Evolutionary conservation across 2,113 vertebrate genomes (phyloP).

Genomic region (Empidonax alnorum): DNA sequence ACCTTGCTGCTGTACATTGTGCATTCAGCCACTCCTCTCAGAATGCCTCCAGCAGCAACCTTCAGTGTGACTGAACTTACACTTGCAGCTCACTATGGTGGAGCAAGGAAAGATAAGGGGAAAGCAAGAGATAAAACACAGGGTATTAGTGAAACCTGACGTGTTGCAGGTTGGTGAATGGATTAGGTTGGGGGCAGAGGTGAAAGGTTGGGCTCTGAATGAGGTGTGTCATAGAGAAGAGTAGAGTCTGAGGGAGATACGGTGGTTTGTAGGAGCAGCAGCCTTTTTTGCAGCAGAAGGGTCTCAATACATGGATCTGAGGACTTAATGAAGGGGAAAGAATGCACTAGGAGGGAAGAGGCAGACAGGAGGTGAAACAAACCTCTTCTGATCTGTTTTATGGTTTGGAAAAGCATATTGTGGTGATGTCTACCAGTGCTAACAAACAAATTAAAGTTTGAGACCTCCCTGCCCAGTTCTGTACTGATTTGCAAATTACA

Average conservation of each 20-base stretch:
- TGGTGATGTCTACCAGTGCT: not conserved
- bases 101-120: not conserved
- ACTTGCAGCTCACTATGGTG: not conserved
- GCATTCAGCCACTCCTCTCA: not conserved
- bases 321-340: not conserved
- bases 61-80: not conserved
- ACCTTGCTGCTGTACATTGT: not conserved
- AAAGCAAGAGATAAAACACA: not conserved
- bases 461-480: not conserved
- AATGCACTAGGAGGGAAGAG: not conserved
- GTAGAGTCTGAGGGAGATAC: not conserved
- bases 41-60: not conserved
- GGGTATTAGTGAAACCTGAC: not conserved
- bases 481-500: not conserved
- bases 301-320: not conserved
- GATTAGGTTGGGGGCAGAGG: not conserved
- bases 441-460: not conserved
- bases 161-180: not conserved
- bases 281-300: not conserved
- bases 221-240: not conserved
- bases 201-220: not conserved
- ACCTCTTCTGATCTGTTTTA: not conserved
- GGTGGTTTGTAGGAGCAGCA: not conserved
- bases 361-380: not conserved
- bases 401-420: not conserved